Evolutionary conservation across 2,888 invertebrate species (phyloP), one percentile per base, ranked within the genome.

Genomic region (Papilio elwesi): DNA sequence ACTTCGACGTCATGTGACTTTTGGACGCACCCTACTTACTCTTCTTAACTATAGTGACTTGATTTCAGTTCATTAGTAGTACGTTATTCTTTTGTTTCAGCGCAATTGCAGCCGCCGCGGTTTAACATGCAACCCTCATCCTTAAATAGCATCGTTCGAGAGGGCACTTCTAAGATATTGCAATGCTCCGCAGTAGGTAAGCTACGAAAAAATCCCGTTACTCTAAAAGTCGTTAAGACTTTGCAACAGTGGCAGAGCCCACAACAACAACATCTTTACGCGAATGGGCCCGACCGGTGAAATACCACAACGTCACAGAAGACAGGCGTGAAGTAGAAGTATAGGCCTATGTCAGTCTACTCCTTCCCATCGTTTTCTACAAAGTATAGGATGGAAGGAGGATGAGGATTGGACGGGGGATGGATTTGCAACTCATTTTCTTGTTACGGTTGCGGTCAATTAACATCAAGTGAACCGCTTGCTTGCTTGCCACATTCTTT

Each of bases 171-270:
- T 65, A 98, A 98, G 95, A 97, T 98, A 87, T 95, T 99, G 78
- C 97, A 98, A 90, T 99, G 98, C 92, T 97, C 97, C 90, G 98
- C 98, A 16, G 95, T 96, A 87, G 98, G 98, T 97, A 92, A 96
- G 95, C 47, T 68, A 48, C 26, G 4, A 10, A 68, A 51, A 47
- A 62, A 62, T 57, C 12, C 7, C 49, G 13, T 43, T 51, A 51
- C 15, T 47, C 16, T 53, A n/a, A 52, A 36, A 13, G 36, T 13
- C 36, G 12, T 38, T 13, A 6, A 7, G 55, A 0, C 26, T 26
- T n/a, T n/a, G n/a, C n/a, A n/a, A n/a, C n/a, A n/a, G n/a, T n/a
- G n/a, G n/a, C n/a, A n/a, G n/a, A n/a, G n/a, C n/a, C n/a, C n/a
- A n/a, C n/a, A n/a, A n/a, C n/a, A n/a, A n/a, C n/a, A n/a, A n/a